Evolutionary conservation across 2,797 vertebrate genomes (phyloP).

Genomic region (Margarornis squamiger): DNA sequence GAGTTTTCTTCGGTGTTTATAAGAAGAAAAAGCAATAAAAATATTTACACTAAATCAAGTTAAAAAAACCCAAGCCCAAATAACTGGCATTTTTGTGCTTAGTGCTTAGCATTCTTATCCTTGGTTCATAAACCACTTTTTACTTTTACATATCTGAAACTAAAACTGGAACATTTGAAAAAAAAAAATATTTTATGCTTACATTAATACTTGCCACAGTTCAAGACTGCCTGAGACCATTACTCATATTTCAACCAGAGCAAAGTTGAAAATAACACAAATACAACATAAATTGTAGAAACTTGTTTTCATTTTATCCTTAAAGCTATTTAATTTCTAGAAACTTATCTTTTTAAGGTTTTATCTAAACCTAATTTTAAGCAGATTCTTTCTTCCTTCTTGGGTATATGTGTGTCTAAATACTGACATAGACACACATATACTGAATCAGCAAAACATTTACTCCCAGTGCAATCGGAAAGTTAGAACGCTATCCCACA

Average conservation of each 20-base stretch:
- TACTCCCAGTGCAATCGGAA: neutral
- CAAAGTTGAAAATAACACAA: neutral
- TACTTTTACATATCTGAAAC: neutral
- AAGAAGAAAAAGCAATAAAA: neutral
- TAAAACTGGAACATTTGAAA: neutral
- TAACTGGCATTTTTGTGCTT: neutral
- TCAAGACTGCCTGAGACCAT: neutral
- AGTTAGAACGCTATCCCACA: neutral
- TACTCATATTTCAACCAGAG: neutral
- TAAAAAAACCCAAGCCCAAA: neutral
- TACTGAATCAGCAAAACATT: neutral
- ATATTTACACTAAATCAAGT: neutral
- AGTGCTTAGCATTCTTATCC: neutral
- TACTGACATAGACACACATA: neutral
- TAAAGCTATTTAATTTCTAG: neutral
- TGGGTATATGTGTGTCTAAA: neutral
- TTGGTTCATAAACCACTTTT: neutral
- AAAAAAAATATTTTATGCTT: neutral
- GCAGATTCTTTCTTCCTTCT: neutral
- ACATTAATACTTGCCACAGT: neutral
- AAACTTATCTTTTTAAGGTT: neutral
- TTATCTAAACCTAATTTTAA: neutral
- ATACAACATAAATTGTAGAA: neutral
- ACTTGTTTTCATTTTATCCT: neutral
- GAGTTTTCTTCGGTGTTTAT: neutral